Conservation (phyloP, 2,888 invertebrate species). For the Oeneis ivallda region DNA sequence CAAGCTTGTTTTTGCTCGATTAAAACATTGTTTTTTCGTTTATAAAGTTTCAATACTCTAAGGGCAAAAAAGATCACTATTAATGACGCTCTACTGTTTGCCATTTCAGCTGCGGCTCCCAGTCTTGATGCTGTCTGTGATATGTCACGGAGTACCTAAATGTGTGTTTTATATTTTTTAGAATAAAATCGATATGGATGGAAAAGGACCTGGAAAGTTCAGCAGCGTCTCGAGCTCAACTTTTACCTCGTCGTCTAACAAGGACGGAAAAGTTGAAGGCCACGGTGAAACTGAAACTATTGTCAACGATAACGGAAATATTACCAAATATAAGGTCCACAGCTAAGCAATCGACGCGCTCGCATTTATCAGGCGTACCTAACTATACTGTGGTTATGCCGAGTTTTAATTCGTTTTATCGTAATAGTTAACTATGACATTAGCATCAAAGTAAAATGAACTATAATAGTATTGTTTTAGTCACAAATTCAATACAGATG, state of each 20-base stretch:
- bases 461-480: too few species aligned
- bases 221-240: conserved; percentile 85
- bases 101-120: too few species aligned
- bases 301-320: conserved; percentile 87
- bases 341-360: conserved; percentile 45
- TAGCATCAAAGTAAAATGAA: too few species aligned
- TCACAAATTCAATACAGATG: too few species aligned
- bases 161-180: conserved; percentile 52
- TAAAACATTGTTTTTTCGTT: not conserved
- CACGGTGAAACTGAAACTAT: conserved; percentile 84
- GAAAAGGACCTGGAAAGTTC: conserved; percentile 44
- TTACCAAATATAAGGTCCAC: conserved; percentile 82
- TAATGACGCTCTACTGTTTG: too few species aligned
- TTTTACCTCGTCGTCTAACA: conserved; percentile 79
- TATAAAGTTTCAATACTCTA: too few species aligned
- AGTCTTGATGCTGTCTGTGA: too few species aligned
- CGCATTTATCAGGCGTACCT: not conserved
- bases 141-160: too few species aligned
- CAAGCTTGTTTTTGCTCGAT: not conserved
- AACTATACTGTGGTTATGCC: too few species aligned
- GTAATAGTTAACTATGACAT: too few species aligned
- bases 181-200: conserved; percentile 44
- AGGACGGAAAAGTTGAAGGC: conserved; percentile 81
- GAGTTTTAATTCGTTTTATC: too few species aligned
- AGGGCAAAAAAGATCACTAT: too few species aligned